Base-by-base conservation (phyloP, 2,113 vertebrate genomes). In the Riparia riparia region DNA sequence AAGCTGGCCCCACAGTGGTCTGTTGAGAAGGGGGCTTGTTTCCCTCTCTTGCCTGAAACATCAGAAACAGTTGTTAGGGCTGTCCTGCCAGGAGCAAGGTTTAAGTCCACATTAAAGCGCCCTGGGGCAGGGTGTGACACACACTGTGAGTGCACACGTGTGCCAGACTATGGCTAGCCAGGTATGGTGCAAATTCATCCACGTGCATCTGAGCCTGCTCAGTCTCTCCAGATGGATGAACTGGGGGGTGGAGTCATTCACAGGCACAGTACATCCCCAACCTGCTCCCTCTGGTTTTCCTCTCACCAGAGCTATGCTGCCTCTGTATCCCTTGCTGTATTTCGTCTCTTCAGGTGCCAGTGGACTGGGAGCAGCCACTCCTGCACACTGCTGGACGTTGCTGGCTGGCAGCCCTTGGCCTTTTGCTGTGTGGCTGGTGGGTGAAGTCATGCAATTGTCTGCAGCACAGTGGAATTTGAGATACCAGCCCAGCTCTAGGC, bases 391-490 rank as follows among this genome's bases (percentile, higher is more conserved):
- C 47, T 69, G 80, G 66, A 60, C 17, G 6, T 39, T 5, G 10
- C 51, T 80, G 93, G 28, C 90, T 95, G 91, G 71, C 73, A 93
- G 51, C 25, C 42, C 44, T 78, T 1, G 6, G 16, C 68, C 50
- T 66, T 96, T 56, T 93, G 49, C 73, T 80, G 11, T 39, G 44
- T 76, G 60, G 82, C 64, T 42, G 25, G 78, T 51, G 42, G 29
- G 37, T 97, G 88, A 96, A 93, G 93, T 89, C 80, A 95, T 70
- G 54, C 60, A 74, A 81, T 57, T 89, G 73, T 82, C 91, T 93
- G 73, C 80, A 92, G 72, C 0, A 0, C 50, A 77, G 65, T 92
- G 42, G 81, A 95, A 85, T 95, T 53, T 54, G 50, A 93, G 78
- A 84, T 73, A 82, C 39, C 56, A 86, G 60, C 78, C 74, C 93